Conservation (phyloP, 2,888 invertebrate genomes). For the Tenthredo distinguenda region DNA sequence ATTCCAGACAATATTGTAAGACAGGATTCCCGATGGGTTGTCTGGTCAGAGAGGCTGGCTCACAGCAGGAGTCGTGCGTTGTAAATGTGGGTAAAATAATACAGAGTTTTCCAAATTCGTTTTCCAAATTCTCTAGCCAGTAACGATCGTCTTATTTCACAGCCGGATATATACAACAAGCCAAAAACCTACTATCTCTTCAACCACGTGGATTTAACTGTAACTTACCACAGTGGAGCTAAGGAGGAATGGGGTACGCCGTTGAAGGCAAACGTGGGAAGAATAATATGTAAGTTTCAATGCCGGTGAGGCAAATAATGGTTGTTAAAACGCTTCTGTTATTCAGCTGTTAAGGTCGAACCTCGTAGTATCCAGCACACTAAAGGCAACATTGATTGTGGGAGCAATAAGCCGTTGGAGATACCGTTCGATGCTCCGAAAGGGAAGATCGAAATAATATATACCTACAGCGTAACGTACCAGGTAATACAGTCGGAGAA, state of each 20-base stretch:
- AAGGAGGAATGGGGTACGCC: constrained; percentile 91
- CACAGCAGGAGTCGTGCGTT: constrained; percentile 68
- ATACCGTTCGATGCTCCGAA: constrained; percentile 82
- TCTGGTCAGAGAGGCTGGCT: constrained; percentile 82
- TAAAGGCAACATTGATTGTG: constrained; percentile 69
- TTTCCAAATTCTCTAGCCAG: not conserved
- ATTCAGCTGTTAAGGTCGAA: constrained; percentile 79
- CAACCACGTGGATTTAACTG: constrained; percentile 96
- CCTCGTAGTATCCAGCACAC: constrained; percentile 80
- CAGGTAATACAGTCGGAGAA: constrained; percentile 77
- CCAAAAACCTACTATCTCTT: constrained; percentile 93
- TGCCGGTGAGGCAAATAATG: too few species aligned
- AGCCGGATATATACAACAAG: constrained; percentile 80
- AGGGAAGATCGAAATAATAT: constrained; percentile 84
- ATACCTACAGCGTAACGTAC: constrained; percentile 93
- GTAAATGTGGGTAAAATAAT: constrained; percentile 64
- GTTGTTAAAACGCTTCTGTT: not conserved
- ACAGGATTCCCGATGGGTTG: constrained; percentile 99
- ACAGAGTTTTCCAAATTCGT: constrained; percentile 34
- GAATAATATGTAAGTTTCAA: constrained; percentile 84
- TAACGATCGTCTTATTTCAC: constrained; percentile 12
- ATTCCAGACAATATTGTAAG: constrained; percentile 90
- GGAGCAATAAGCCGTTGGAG: constrained; percentile 83
- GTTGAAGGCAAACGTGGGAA: constrained; percentile 87
- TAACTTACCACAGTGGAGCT: constrained; percentile 95